Base-by-base conservation (phyloP, 2,888 invertebrate species). In the Metellina segmentata region DNA sequence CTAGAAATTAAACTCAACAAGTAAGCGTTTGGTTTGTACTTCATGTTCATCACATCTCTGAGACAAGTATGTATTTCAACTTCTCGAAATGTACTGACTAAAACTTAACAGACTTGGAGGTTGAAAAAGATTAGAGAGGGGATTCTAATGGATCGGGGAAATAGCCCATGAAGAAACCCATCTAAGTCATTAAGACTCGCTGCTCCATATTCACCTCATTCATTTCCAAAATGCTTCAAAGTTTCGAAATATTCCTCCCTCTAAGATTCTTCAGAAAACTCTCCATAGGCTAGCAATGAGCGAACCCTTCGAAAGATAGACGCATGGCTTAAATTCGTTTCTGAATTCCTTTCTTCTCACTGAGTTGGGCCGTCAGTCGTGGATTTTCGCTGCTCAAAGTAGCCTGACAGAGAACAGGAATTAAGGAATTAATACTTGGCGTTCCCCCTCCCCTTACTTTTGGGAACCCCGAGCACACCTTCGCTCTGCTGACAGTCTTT, bases 401-500 rank as follows among this genome's bases (percentile, higher is more conserved):
- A 7, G 82, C 82, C 89, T 82, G 82, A 81, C 89, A 82, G 70
- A 77, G 82, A 89, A 70, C 79, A 83, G 82, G 89, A 90, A 90
- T 90, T 90, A 90, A 83, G 79, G 89, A 78, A 90, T 90, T 90
- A 90, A 85, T 85, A 79, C 89, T 85, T 85, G 82, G 13, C 52
- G 51, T 19, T 51, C 52, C 16, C 61, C 51, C 49, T 72, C 48
- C 70, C 79, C 72, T n/a, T 69, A 34, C 51, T 34, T 61, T 52
- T 34, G 34, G 1, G 34, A 34, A 34, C 34, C 34, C 34, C 34
- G 34, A 34, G 16, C n/a, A 34, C 71, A n/a, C 48, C 71, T 16
- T n/a, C 20, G 52, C 72, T 70, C 61, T 52, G 88, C 82, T 89
- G 89, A 89, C 89, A 82, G 70, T 70, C 77, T 77, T 89, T 82